Percentiles rank a stretch among this genome's conserved stretches.
Conservation (phyloP, 2,797 vertebrate genomes). For the Pitangus sulphuratus region DNA sequence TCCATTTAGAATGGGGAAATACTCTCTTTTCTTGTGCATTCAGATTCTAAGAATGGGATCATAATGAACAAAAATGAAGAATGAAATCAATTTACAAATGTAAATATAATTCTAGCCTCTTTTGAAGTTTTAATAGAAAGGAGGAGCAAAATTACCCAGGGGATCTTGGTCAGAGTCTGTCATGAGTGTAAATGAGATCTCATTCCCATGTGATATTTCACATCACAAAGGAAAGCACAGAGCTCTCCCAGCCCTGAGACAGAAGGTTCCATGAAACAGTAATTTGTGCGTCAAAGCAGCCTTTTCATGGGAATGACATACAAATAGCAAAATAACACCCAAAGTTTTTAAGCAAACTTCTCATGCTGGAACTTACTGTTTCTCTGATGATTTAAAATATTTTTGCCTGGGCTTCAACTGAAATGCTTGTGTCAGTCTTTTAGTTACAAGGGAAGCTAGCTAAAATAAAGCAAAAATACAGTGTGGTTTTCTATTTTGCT, state of each 20-base stretch:
- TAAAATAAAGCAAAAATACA: slow-evolving; percentile 7
- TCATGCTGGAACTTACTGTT: neutral
- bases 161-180: neutral
- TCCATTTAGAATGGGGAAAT: neutral
- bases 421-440: neutral
- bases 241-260: neutral
- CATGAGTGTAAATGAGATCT: neutral
- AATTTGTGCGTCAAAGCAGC: neutral
- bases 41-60: neutral
- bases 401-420: neutral
- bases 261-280: neutral
- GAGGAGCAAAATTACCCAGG: neutral
- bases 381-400: neutral
- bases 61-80: neutral
- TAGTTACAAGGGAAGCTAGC: neutral
- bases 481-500: neutral
- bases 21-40: neutral
- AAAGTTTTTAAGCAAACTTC: neutral
- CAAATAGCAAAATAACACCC: neutral
- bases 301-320: neutral
- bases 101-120: neutral
- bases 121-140: slow-evolving; percentile 7
- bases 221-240: slow-evolving; percentile 15
- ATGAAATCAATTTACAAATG: neutral
- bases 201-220: slow-evolving; percentile 25